Percentiles rank a stretch among this genome's conserved stretches.
These are phyloP conservation scores for Benitochromis conjunctus DNA, from an alignment of 2,113 vertebrate genomes.

Conservation along the genomic window DNA sequence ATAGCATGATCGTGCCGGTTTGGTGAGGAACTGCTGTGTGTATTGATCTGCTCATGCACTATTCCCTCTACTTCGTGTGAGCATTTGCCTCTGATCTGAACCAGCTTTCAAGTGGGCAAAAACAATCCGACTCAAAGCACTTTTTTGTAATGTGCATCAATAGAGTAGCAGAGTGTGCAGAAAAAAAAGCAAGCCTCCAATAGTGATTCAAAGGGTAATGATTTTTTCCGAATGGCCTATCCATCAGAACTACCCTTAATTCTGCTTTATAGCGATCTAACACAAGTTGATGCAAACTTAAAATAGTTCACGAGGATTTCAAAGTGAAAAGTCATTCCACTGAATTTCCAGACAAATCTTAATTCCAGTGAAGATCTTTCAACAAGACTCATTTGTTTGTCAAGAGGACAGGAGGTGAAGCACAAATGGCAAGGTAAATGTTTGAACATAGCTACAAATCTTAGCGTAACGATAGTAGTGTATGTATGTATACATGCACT, in stretches of 20 bases:
- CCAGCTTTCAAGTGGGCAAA: constrained; percentile 34
- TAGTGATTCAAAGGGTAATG: not conserved
- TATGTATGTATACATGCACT: not conserved
- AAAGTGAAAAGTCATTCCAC: not conserved
- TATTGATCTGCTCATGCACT: constrained; percentile 54
- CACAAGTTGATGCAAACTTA: not conserved
- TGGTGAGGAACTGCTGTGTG: not conserved
- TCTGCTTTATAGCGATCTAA: not conserved
- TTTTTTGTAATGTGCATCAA: constrained; percentile 12
- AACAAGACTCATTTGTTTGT: not conserved
- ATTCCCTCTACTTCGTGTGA: constrained; percentile 13
- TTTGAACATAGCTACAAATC: not conserved
- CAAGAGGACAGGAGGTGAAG: not conserved
- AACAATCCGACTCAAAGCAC: constrained; percentile 22
- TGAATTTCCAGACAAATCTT: not conserved
- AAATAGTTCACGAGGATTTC: not conserved
- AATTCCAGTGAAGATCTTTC: not conserved
- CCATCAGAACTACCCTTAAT: not conserved
- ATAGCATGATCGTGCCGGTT: not conserved
- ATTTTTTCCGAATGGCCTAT: not conserved
- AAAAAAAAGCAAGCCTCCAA: not conserved
- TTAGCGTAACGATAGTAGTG: not conserved
- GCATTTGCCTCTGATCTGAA: constrained; percentile 37
- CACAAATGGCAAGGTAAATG: not conserved
- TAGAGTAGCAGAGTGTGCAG: not conserved